Base-by-base conservation (phyloP, 2,113 vertebrate genomes). In the Antigone vipio region DNA sequence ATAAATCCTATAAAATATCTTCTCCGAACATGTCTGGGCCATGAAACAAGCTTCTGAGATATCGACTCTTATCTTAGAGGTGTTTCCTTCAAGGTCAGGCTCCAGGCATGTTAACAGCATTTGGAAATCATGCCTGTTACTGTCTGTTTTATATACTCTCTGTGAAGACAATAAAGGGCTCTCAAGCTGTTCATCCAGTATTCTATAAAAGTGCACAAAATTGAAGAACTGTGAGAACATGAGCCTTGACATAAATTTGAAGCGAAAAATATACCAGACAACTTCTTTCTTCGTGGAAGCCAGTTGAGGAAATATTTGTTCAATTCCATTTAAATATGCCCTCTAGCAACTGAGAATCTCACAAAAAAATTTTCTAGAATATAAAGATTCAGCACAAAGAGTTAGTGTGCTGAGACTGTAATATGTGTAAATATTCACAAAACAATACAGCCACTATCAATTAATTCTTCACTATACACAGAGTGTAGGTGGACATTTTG, bases 1-100 rank as follows among this genome's bases (percentile, higher is more conserved):
- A 83, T 52, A 96, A 97, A 96, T 94, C 92, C 82, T 80, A 80
- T 83, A 92, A 92, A 97, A 92, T 89, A 91, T 62, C 73, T 90
- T 68, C 59, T 92, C 76, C 88, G 63, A 95, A 96, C 96, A 88
- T 97, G 96, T 56, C 93, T 53, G 79, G 95, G 91, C 96, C 79
- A 85, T 44, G 64, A 81, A 95, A 93, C 68, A 95, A 94, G n/a
- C 32, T 89, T 93, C 86, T 96, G 76, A 95, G 81, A 82, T 79
- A 96, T 67, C 6, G 8, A 32, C 84, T 94, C 32, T 89, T 94
- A 55, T 75, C 95, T 97, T 74, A 85, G 78, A 95, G 85, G 59
- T 94, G 63, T 72, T 95, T 92, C 47, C 78, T 94, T 92, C 85
- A 97, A 93, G 91, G 76, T 95, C 87, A 97, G 45, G 82, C 76